These are phyloP conservation scores for Bufo gargarizans DNA, from an alignment of 2,113 vertebrate species.

Conservation along the genomic window DNA sequence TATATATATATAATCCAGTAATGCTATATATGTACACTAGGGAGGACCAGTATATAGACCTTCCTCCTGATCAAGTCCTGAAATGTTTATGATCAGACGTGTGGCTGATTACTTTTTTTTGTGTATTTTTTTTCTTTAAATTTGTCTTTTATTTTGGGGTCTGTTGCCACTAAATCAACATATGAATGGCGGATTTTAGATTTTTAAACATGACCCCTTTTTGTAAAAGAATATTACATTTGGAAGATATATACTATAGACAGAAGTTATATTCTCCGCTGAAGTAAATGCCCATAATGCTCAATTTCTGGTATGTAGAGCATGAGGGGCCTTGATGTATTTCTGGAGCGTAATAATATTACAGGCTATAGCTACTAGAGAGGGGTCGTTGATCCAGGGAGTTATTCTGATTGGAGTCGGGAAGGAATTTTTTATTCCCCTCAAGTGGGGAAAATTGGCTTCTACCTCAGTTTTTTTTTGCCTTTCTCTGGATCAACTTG, in stretches of 20 bases:
- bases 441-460: no score
- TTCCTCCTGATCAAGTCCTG: background rate
- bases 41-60: no score
- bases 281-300: background rate
- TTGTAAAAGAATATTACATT: background rate
- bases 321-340: background rate
- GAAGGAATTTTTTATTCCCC: no score
- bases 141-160: background rate
- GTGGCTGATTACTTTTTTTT: background rate
- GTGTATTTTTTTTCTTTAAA: no score
- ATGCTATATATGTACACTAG: no score
- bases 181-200: background rate
- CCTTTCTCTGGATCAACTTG: no score
- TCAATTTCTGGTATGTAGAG: background rate
- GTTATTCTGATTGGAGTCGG: no score
- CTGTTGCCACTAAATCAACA: background rate
- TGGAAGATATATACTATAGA: background rate
- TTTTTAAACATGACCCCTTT: background rate
- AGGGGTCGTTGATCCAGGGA: no score
- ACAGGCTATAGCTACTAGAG: no score
- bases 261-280: background rate
- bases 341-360: no score
- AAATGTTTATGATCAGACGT: background rate
- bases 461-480: no score
- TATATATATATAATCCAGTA: no score